phyloP scores from a whole-genome alignment of 2,888 invertebrate species.

The Euplexia lucipara region DNA sequence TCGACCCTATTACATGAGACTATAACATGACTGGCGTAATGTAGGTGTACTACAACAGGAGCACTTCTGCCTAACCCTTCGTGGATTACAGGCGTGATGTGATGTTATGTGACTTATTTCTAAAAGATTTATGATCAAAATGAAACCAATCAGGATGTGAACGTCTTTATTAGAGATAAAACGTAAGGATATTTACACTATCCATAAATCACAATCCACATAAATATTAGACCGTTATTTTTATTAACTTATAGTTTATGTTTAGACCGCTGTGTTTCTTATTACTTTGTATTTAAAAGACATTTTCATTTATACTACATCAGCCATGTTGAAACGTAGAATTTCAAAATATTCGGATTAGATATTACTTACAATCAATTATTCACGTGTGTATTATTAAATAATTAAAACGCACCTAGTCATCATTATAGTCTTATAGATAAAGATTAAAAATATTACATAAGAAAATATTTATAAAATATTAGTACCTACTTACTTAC shows the following conservation, averaged over 20 bases:
- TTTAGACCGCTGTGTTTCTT: slow-evolving; percentile 6
- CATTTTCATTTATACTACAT: slow-evolving; percentile 3
- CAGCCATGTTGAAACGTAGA: background rate
- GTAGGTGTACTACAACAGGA: too few species aligned
- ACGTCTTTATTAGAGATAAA: slow-evolving; percentile 55
- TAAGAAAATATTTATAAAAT: slow-evolving; percentile 33
- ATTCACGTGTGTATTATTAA: slow-evolving; percentile 4
- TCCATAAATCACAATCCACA: slow-evolving; percentile 29
- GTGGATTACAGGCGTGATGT: too few species aligned
- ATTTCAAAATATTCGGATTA: slow-evolving; percentile 8
- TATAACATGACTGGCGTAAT: too few species aligned
- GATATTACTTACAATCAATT: background rate
- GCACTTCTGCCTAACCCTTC: too few species aligned
- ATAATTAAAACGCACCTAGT: slow-evolving; percentile 22
- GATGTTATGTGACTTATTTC: too few species aligned
- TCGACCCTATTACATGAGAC: too few species aligned
- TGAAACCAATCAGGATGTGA: slow-evolving; percentile 38
- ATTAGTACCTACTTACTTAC: slow-evolving; percentile 36
- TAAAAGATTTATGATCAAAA: slow-evolving; percentile 10
- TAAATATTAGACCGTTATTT: slow-evolving; percentile 26
- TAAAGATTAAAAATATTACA: slow-evolving; percentile 14
- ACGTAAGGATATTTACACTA: slow-evolving; percentile 44
- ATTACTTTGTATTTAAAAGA: slow-evolving; percentile 3
- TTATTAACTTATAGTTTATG: slow-evolving; percentile 9
- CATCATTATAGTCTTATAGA: slow-evolving; percentile 11